Conservation (phyloP, 1,140 invertebrate species). For the Drosophila rufa region DNA sequence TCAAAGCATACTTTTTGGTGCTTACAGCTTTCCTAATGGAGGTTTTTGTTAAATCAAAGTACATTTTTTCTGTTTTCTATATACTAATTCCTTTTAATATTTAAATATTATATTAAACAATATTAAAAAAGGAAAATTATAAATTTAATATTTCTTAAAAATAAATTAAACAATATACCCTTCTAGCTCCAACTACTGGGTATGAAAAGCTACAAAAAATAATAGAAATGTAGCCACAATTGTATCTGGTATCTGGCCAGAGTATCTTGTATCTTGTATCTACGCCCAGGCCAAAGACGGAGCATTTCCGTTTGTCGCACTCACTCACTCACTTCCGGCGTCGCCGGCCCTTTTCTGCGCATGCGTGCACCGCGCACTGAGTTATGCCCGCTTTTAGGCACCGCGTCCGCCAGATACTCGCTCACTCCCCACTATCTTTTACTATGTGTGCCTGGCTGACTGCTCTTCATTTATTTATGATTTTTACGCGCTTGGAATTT, state of each 20-base stretch:
- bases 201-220: constrained; percentile 11
- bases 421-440: constrained; percentile 32
- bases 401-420: constrained; percentile 41
- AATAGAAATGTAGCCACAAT: constrained; percentile 57
- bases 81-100: background rate
- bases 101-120: background rate
- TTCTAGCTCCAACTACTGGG: background rate
- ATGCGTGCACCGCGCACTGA: constrained; percentile 55
- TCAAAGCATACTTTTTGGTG: background rate
- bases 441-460: constrained; percentile 66
- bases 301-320: constrained; percentile 65
- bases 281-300: constrained; percentile 62
- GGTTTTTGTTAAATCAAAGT: no score
- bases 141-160: background rate
- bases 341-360: constrained; percentile 57
- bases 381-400: constrained; percentile 58
- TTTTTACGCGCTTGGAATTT: constrained; percentile 74
- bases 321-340: constrained; percentile 46
- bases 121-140: background rate
- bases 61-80: no score
- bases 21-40: no score
- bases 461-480: constrained; percentile 80
- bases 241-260: constrained; percentile 36
- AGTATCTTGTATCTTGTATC: constrained; percentile 44
- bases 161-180: background rate